These are phyloP conservation scores for Stegastes partitus DNA, from an alignment of 2,113 vertebrate species.

Conservation along the genomic window DNA sequence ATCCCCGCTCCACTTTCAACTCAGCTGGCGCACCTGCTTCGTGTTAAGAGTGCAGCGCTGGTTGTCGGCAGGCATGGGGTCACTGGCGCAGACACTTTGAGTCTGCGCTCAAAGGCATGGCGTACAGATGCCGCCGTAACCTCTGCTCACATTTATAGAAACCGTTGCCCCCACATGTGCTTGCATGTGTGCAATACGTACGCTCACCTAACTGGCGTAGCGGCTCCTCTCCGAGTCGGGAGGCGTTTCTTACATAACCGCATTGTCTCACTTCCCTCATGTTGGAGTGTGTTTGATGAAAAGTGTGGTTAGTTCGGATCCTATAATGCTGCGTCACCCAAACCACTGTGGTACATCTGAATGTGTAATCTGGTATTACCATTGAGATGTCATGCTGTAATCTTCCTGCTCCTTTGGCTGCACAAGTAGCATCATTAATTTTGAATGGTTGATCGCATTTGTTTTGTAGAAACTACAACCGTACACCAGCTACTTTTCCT, in stretches of 20 bases:
- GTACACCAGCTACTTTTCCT: not conserved
- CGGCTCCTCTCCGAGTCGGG: conserved; percentile 19
- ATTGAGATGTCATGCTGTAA: conserved; percentile 20
- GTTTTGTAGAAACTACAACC: not conserved
- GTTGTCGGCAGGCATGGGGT: conserved; percentile 57
- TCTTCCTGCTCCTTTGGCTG: conserved; percentile 19
- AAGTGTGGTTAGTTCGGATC: conserved; percentile 53
- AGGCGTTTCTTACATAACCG: conserved; percentile 61
- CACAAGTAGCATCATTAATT: conserved; percentile 12
- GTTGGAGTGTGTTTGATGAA: conserved; percentile 39
- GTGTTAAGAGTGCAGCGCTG: conserved; percentile 63
- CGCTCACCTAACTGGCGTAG: conserved; percentile 8
- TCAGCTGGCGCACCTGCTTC: conserved; percentile 75
- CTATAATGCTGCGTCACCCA: conserved; percentile 24
- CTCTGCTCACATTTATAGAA: conserved; percentile 53
- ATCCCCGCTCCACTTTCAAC: conserved; percentile 64
- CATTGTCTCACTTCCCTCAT: conserved; percentile 47
- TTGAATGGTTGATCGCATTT: not conserved
- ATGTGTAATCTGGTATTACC: conserved; percentile 29
- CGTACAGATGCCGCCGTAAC: conserved; percentile 65
- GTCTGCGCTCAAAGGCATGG: conserved; percentile 66
- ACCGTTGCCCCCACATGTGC: conserved; percentile 54
- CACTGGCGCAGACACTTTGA: conserved; percentile 53
- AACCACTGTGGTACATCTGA: conserved; percentile 26
- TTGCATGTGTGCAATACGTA: conserved; percentile 52